Evolutionary conservation across 35 echinoderm and acorn worm genomes (phyloP), one percentile per base, ranked within the genome.

Genomic region (Apostichopus californicus): DNA sequence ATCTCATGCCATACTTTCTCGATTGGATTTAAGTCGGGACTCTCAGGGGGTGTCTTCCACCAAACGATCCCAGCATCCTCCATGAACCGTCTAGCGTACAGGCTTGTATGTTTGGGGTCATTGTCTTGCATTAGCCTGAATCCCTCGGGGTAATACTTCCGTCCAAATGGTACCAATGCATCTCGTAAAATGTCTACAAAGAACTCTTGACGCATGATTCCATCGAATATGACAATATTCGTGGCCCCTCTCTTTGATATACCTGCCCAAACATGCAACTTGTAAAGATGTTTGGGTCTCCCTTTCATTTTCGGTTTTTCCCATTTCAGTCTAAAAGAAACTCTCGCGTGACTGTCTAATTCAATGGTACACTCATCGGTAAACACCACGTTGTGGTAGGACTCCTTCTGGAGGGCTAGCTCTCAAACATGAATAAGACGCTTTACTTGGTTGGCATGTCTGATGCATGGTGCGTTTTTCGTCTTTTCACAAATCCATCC

Each of bases 91-190:
- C 56, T 83, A 6, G 94, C 68, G 9, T 56, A 91, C 4, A 56
- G 78, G 34, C 90, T 92, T 4, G 83, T 81, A 73, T 92, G 94
- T 59, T 95, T 92, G 4, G 90, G 94, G 46, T 95, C 83, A 73
- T 95, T 95, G 75, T 92, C 91, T 71, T 92, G 90, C 46, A 95
- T 85, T 18, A 94, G 73, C 1, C 88, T 8, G 23, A 73, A 86
- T 18, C 83, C 55, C 0, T 86, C 57, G 24, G 60, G 60, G 21
- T 57, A 86, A 15, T 10, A 53, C 23, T 65, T 86, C 15, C 26
- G 21, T 25, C 83, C 83, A 58, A 86, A 86, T n/a, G 83, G 83
- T 17, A 61, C 60, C 23, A 58, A 57, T 63, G 55, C 56, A 18
- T 15, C 58, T 12, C 21, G 17, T 2, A 61, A 57, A 58, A 86